These are phyloP conservation scores for Aspiorhynchus laticeps DNA, from an alignment of 2,113 vertebrate genomes.

Conservation along the genomic window DNA sequence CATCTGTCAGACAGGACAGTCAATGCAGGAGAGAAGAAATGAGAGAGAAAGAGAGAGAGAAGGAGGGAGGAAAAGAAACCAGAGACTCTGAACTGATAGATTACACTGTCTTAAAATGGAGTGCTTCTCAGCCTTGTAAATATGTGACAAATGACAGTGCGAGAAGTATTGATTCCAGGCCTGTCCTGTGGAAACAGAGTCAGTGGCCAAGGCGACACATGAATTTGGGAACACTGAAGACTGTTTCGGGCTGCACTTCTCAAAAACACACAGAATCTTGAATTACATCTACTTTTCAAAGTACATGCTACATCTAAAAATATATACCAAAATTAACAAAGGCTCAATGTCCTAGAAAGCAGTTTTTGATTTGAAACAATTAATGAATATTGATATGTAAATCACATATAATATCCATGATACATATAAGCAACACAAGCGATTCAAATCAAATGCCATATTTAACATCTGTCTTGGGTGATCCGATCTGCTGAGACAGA, in stretches of 20 bases:
- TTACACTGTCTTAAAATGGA: constrained; percentile 94
- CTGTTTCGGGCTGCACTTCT: background rate
- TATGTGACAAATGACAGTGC: constrained; percentile 97
- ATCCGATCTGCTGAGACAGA: background rate
- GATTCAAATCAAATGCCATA: background rate
- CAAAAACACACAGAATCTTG: background rate
- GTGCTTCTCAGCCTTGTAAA: constrained; percentile 99
- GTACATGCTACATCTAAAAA: background rate
- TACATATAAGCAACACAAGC: background rate
- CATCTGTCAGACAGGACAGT: constrained; percentile 55
- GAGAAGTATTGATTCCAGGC: constrained; percentile 97
- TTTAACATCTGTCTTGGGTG: background rate
- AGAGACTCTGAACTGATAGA: constrained; percentile 82
- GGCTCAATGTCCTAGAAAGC: background rate
- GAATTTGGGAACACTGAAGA: background rate
- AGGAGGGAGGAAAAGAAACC: constrained; percentile 44
- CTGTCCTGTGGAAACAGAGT: constrained; percentile 73
- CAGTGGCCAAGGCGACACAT: background rate
- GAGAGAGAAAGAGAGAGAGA: background rate
- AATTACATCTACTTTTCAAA: background rate
- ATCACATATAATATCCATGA: background rate
- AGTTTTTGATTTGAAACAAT: background rate
- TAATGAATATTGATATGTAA: background rate
- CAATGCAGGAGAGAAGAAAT: constrained; percentile 43
- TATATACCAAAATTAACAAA: background rate